Conservation (phyloP, 2,113 vertebrate genomes). For the Microcebus tavaratra region DNA sequence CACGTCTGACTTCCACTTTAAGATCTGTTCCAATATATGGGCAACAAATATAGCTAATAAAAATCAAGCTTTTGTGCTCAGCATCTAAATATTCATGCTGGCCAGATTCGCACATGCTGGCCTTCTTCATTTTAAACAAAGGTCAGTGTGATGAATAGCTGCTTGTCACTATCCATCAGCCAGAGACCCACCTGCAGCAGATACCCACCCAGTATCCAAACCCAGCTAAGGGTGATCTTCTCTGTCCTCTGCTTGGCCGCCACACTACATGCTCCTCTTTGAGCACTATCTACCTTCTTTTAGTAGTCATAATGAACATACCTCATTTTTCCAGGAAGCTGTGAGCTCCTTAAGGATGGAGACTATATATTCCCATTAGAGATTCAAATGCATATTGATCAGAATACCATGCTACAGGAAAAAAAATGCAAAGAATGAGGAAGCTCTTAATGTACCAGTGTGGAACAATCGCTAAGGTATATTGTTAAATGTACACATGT, state of each 20-base stretch:
- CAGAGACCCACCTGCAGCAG: background rate
- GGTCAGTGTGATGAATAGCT: background rate
- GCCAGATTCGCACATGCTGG: background rate
- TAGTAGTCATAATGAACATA: background rate
- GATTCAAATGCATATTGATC: background rate
- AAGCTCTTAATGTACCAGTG: background rate
- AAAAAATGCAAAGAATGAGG: background rate
- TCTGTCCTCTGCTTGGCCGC: background rate
- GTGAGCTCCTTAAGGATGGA: background rate
- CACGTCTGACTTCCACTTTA: slow-evolving; percentile 79
- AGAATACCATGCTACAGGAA: background rate
- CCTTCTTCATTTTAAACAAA: slow-evolving; percentile 64
- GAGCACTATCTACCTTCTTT: background rate
- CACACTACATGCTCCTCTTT: background rate
- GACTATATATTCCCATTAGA: background rate
- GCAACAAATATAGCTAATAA: slow-evolving; percentile 72
- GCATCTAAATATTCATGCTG: slow-evolving; percentile 63
- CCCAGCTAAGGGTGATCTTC: background rate
- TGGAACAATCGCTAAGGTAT: background rate
- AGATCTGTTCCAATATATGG: slow-evolving; percentile 76
- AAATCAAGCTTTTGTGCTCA: slow-evolving; percentile 62
- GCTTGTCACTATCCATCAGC: background rate
- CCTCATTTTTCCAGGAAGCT: background rate
- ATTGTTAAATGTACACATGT: background rate
- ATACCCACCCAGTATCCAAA: background rate